Conservation (phyloP, 2,888 invertebrate genomes). For the Pammene aurita region DNA sequence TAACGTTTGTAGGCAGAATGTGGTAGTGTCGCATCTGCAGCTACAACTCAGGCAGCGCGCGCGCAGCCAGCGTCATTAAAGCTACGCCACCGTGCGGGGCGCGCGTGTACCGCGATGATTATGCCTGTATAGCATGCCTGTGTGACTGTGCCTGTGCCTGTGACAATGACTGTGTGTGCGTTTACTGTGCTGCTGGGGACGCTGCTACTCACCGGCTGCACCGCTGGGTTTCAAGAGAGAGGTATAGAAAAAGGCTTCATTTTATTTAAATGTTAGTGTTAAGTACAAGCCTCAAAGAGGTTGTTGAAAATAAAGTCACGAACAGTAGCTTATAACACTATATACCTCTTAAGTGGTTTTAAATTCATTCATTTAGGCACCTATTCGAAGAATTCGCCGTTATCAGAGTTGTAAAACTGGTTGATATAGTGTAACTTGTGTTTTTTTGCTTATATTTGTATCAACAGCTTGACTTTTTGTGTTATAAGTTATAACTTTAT, state of each 20-base stretch:
- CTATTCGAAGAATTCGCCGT: background rate
- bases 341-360: background rate
- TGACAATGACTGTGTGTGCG: slow-evolving; percentile 64
- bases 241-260: slow-evolving; percentile 51
- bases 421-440: background rate
- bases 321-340: background rate
- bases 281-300: slow-evolving; percentile 18
- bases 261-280: slow-evolving; percentile 8
- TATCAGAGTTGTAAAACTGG: background rate
- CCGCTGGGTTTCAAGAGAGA: slow-evolving; percentile 73
- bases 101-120: slow-evolving; percentile 56
- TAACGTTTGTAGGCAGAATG: slow-evolving; percentile 4
- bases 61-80: slow-evolving; percentile 57
- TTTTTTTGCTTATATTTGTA: background rate
- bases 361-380: background rate
- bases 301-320: slow-evolving; percentile 14
- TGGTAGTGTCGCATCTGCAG: slow-evolving; percentile 38
- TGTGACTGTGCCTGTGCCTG: slow-evolving; percentile 57
- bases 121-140: slow-evolving; percentile 37
- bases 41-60: slow-evolving; percentile 53
- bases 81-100: slow-evolving; percentile 63
- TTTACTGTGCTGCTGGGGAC: slow-evolving; percentile 53
- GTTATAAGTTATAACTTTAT: too few species aligned
- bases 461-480: background rate
- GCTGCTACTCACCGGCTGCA: slow-evolving; percentile 47